phyloP scores from a whole-genome alignment of 2,797 vertebrate genomes.

The Catharus ustulatus region DNA sequence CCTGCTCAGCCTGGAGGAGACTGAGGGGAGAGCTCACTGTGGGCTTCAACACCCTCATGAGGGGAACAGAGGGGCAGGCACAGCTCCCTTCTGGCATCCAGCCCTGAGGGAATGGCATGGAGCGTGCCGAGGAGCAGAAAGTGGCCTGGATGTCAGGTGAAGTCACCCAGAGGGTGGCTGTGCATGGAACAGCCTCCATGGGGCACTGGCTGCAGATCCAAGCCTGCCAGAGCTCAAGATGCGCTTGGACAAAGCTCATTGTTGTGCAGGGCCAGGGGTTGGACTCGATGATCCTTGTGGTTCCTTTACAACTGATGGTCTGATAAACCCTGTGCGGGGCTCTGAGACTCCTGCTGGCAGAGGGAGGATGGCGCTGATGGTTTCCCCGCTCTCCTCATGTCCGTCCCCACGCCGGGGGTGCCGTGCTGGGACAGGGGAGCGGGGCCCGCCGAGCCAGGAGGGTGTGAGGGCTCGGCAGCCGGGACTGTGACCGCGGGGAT shows the following conservation, averaged over 20 bases:
- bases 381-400: fast-evolving
- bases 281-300: neutral
- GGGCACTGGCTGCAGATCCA: neutral
- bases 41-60: neutral
- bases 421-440: fast-evolving
- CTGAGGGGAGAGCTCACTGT: neutral
- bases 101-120: neutral
- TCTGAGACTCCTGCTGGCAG: neutral
- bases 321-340: too few species aligned
- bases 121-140: fast-evolving
- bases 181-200: neutral
- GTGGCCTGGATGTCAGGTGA: neutral
- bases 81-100: fast-evolving
- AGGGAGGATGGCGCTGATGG: fast-evolving
- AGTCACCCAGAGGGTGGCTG: neutral
- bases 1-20: neutral
- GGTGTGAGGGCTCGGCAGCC: neutral
- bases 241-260: neutral
- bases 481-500: neutral
- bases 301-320: neutral
- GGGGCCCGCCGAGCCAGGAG: fast-evolving
- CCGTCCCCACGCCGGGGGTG: fast-evolving
- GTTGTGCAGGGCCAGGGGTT: fast-evolving
- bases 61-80: fast-evolving
- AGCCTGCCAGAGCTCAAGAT: neutral